These are phyloP conservation scores for Clarias pachynema DNA, from an alignment of 2,797 vertebrate genomes.

Conservation along the genomic window DNA sequence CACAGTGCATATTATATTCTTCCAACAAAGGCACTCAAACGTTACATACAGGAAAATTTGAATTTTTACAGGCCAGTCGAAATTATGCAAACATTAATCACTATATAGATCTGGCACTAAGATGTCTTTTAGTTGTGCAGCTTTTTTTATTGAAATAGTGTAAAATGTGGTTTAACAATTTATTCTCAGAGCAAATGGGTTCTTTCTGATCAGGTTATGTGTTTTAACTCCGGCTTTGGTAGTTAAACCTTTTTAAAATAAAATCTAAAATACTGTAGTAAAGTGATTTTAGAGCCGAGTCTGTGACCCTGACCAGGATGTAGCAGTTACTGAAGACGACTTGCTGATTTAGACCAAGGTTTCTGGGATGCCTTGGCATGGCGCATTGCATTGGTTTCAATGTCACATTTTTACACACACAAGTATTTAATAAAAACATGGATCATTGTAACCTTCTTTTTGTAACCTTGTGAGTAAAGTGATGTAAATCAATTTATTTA, in stretches of 20 bases:
- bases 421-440: neutral
- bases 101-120: conserved; percentile 5
- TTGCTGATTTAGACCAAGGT: neutral
- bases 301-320: neutral
- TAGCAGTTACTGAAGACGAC: neutral
- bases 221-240: neutral
- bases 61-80: conserved; percentile 13
- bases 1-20: conserved; percentile 14
- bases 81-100: conserved; percentile 19
- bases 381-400: neutral
- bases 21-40: conserved; percentile 20
- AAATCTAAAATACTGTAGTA: neutral
- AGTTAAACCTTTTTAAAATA: neutral
- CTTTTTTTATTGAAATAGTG: conserved; percentile 16
- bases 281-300: neutral
- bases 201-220: neutral
- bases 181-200: neutral
- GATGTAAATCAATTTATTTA: neutral
- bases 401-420: too few relatives aligned
- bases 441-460: neutral
- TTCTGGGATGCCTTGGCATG: too few relatives aligned
- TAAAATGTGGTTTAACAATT: neutral
- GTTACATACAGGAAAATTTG: conserved; percentile 1
- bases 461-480: too few relatives aligned
- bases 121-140: neutral